Evolutionary conservation across 2,113 vertebrate species (phyloP), one percentile per base, ranked within the genome.

Genomic region (Cyrtonyx montezumae): DNA sequence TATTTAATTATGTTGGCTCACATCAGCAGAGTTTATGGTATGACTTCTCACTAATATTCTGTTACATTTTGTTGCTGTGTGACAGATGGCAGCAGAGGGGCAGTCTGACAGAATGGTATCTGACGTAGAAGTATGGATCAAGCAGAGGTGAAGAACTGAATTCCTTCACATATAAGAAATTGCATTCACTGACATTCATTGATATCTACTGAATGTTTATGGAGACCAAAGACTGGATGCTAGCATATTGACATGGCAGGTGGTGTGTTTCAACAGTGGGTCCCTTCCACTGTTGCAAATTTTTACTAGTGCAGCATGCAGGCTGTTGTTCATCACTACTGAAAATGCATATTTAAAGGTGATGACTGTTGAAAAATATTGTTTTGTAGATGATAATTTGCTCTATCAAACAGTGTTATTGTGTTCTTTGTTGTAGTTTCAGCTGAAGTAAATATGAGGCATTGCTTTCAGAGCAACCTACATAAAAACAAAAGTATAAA

Each of bases 401-500:
- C 53, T 55, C 53, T 55, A 10, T 30, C 53, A 32, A 18, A 18
- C 9, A 55, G 30, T 18, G 30, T 56, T 19, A 32, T 18, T 32
- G 28, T 56, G 53, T 17, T 56, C 53, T 56, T 56, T 32, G 53
- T 56, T 56, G 53, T 32, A 32, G 6, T 56, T 56, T 56, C 53
- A 30, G 2, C 11, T 30, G 53, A 56, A 56, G 17, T 30, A 32
- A 56, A 32, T 32, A 32, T 18, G 30, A 56, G 53, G 53, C 53
- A 56, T 56, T 32, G 17, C 28, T 56, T 56, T 56, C 6, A 6
- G 30, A 56, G 53, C 53, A 32, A 56, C 53, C 53, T 32, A 56
- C 6, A 32, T 56, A 59, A 90, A 88, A 93, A 84, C 46, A 87
- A 40, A 79, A 76, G 68, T 94, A 90, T 76, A 92, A 93, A 91